A percentile compares a stretch with the other conserved stretches of the same genome.
Evolutionary conservation across 2,113 vertebrate genomes (phyloP).

Genomic region (Sisor rabdophorus): DNA sequence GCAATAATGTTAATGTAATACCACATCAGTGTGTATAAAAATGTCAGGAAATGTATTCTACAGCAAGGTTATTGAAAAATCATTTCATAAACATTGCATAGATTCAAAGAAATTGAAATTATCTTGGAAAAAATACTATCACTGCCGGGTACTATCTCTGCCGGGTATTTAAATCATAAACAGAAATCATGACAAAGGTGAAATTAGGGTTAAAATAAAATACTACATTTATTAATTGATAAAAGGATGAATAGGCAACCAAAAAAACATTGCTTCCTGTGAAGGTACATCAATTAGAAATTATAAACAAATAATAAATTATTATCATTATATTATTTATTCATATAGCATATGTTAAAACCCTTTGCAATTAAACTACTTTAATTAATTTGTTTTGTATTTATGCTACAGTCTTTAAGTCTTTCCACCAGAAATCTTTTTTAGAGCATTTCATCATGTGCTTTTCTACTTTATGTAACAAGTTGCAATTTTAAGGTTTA

Average conservation of each 20-base stretch:
- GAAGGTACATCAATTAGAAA: no score
- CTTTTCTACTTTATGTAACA: not conserved
- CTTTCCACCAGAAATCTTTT: no score
- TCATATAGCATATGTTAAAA: no score
- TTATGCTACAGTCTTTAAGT: no score
- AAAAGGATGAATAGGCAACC: not conserved
- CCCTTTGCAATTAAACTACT: no score
- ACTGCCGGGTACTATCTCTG: not conserved
- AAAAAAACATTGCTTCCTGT: not conserved
- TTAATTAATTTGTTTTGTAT: no score
- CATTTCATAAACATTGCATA: not conserved
- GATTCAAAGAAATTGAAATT: not conserved
- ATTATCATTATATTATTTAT: no score
- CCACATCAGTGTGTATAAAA: not conserved
- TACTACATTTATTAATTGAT: no score
- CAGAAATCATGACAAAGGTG: not conserved
- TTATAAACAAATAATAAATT: no score
- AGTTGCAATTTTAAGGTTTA: no score
- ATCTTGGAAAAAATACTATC: not conserved
- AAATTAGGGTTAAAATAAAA: no score
- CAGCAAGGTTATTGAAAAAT: not conserved
- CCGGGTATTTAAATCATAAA: not conserved
- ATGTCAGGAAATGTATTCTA: not conserved
- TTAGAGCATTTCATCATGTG: no score
- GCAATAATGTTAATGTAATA: not conserved